Conservation (phyloP, 2,888 invertebrate genomes). For the Drosophila formosana region DNA sequence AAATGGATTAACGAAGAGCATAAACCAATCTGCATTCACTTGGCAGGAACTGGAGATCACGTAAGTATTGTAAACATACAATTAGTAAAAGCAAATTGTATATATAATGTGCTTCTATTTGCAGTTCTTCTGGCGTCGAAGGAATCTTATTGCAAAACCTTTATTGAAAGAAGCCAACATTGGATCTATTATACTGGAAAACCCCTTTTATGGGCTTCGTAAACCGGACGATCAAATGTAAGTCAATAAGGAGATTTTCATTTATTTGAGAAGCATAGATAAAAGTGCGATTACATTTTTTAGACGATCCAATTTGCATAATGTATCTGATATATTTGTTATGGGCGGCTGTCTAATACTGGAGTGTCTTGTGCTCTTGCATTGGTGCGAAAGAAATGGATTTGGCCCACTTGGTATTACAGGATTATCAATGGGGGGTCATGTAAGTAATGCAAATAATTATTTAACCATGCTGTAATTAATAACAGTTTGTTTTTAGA, state of each 20-base stretch:
- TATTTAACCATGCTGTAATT: not conserved
- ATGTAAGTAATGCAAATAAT: conserved; percentile 88
- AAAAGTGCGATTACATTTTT: conserved; percentile 3
- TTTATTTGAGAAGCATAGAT: not conserved
- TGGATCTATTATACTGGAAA: conserved; percentile 97
- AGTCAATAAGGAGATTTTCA: not conserved
- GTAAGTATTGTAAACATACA: conserved; percentile 55
- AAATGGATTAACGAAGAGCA: conserved; percentile 90
- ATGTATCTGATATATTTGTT: conserved; percentile 98
- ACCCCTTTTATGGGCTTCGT: conserved; percentile 96
- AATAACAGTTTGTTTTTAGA: conserved; percentile 86
- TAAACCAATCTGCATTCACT: conserved; percentile 95
- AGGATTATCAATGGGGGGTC: conserved; percentile 99
- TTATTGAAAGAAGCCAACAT: conserved; percentile 95
- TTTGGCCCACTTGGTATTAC: conserved; percentile 97
- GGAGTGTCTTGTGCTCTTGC: conserved; percentile 95
- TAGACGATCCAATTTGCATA: conserved; percentile 95
- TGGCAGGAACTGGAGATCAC: conserved; percentile 99
- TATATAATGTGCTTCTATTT: conserved; percentile 46
- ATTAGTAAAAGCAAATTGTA: not conserved
- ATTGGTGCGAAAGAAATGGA: conserved; percentile 97
- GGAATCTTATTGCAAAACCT: conserved; percentile 96
- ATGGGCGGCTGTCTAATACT: conserved; percentile 99
- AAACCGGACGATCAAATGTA: conserved; percentile 95
- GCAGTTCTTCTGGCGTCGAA: conserved; percentile 95